Conservation (phyloP, 2,888 invertebrate genomes). For the Drosophila mimica region DNA sequence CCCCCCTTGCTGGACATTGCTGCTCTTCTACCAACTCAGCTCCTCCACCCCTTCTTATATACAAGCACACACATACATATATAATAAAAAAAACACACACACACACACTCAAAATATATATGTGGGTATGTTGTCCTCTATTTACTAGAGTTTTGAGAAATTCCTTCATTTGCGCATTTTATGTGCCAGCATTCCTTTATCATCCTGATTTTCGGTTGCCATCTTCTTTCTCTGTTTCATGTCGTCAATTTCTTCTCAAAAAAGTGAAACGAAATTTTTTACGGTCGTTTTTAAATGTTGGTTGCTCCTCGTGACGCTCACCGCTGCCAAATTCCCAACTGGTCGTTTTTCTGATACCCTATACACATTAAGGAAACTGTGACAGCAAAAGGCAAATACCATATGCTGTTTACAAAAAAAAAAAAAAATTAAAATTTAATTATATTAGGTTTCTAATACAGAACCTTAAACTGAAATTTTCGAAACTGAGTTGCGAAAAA, state of each 20-base stretch:
- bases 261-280: conserved; percentile 44
- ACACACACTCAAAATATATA: not conserved
- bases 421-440: not conserved
- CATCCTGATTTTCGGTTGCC: conserved; percentile 40
- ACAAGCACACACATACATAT: conserved; percentile 9
- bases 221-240: conserved; percentile 14
- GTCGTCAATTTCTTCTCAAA: conserved; percentile 24
- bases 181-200: conserved; percentile 55
- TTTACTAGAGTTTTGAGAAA: conserved; percentile 25
- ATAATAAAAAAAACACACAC: too few relatives aligned
- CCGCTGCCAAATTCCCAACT: conserved; percentile 9
- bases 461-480: not conserved
- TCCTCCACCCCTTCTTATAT: conserved; percentile 9
- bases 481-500: not conserved
- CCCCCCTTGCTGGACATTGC: conserved; percentile 62
- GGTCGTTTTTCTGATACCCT: conserved; percentile 14
- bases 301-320: conserved; percentile 12
- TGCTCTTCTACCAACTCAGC: conserved; percentile 30
- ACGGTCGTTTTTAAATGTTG: conserved; percentile 21
- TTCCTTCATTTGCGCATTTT: conserved; percentile 56
- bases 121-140: conserved; percentile 28
- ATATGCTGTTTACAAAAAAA: not conserved
- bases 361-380: not conserved
- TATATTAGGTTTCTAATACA: not conserved
- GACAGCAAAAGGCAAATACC: not conserved